Base-by-base conservation (phyloP, 1,140 invertebrate species). In the Phortica variegata region DNA sequence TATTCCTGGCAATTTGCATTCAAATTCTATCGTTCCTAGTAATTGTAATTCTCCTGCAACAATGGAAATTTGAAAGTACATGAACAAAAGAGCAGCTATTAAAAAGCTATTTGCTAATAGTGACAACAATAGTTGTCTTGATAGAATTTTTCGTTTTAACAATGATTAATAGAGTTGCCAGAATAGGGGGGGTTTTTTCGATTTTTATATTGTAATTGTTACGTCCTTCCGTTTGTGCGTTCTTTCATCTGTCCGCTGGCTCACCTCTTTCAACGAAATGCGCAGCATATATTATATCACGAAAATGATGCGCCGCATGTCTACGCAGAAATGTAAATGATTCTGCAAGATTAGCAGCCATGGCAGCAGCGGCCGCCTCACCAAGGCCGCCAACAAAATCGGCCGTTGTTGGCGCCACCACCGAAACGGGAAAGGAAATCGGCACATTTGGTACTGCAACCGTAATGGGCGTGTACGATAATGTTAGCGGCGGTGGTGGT, bases 281-380 rank as follows among this genome's bases (percentile, higher is more conserved):
- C 43, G 72, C 69, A 41, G 72, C 72, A 68, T 75, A 75, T 42
- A 75, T 57, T 59, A 75, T 75, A 59, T 75, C 72, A 58, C 62
- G 72, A 75, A 75, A 75, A 69, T 74, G 71, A 73, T 74, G 66
- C 13, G 71, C 66, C 65, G 65, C 63, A 56, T 75, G 72, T 43
- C 68, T 62, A 38, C 70, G 68, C 60, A 75, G 52, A 46, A 74
- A 65, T 45, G 65, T 69, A 34, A 74, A 75, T 17, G 72, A 73
- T 42, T 75, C 72, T 36, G 71, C 72, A 9, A 75, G 68, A 49
- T 75, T 72, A 32, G 72, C 72, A 4, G 65, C 62, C 20, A 71
- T 39, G 21, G 49, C 59, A 9, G 63, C 66, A 26, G 70, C 70
- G 12, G 65, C 63, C 2, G 60, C 54, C 1, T 57, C 65, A 15